Evolutionary conservation across 2,797 vertebrate species (phyloP), one percentile per base, ranked within the genome.

Genomic region (Chiroxiphia lanceolata): DNA sequence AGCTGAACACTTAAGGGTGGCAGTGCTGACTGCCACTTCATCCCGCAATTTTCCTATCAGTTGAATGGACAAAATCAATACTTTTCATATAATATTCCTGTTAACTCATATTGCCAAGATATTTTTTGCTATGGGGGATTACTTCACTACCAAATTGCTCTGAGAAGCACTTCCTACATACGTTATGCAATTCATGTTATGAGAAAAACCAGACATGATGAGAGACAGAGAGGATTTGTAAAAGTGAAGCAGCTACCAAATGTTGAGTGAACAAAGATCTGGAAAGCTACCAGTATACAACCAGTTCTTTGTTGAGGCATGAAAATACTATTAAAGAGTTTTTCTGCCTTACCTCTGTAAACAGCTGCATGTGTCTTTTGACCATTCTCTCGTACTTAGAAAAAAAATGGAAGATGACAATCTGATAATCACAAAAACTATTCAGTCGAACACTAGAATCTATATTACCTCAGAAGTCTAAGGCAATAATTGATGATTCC

Each of bases 21-120:
- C 38, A 83, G 34, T 75, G 42, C 34, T 86, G 85, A 89, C 88
- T 86, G 65, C 44, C 26, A 57, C 45, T 94, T 83, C 54, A 87
- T 47, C 31, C 54, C 93, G 72, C 22, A 94, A 72, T 88, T 91
- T 96, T 94, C 69, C 36, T 83, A 93, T 78, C 64, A 83, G 60
- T 8, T 86, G 53, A 91, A 94, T 59, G 85, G 11, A 22, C 3
- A 95, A 93, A 95, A 94, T 81, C 79, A 86, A 57, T 86, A 81
- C 75, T 94, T 92, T 94, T 86, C 65, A 26, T 81, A 44, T 23
- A 65, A 22, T 44, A 33, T 47, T 61, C 44, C 65, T 83, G 19
- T 57, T 88, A 91, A 88, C 42, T 91, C 34, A 21, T 78, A 70
- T 68, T 75, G 33, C 23, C 34, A 77, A 70, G 77, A 67, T 29